Evolutionary conservation across 2,888 invertebrate genomes (phyloP), one percentile per base, ranked within the genome.

Genomic region (Lepidochrysops patricia): DNA sequence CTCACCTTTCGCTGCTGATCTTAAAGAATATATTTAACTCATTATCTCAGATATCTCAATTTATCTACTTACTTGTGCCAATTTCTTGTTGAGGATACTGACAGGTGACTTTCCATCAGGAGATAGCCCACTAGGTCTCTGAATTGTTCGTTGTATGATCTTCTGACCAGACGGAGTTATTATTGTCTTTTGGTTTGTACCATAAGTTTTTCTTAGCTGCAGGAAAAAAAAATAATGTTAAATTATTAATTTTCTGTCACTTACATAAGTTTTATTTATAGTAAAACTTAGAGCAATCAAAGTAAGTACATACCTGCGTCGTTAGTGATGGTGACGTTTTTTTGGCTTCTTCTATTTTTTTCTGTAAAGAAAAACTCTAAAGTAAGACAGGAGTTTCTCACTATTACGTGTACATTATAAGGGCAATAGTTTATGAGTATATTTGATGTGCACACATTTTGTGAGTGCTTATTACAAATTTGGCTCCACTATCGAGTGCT

Each of bases 141-240:
- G 89, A 69, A 90, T 89, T 1, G 89, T 88, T 35, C 89, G 79
- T 66, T 90, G 89, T 57, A 90, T 90, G 56, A 90, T 90, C 70
- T 88, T 90, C 71, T 90, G 90, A n/a, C 89, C 89, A 1, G 89
- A 89, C 0, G 89, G 90, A 13, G 89, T 90, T 37, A 90, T 89
- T 60, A 90, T 89, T 0, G 90, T 90, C 70, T 89, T 89, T 69
- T 54, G 54, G 9, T 13, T 54, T 13, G 54, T 27, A 2, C 32
- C 54, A 43, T 76, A 78, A 1, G 81, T 75, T 67, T 82, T 86
- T 72, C 77, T 85, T 56, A 80, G 68, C 83, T 85, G 62, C n/a
- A n/a, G n/a, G n/a, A n/a, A n/a, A n/a, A n/a, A 15, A 61, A 57
- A 29, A 35, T 23, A 50, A 37, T 29, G 27, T 29, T 32, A 4